Conservation (phyloP, 2,113 vertebrate species). For the Aix galericulata region DNA sequence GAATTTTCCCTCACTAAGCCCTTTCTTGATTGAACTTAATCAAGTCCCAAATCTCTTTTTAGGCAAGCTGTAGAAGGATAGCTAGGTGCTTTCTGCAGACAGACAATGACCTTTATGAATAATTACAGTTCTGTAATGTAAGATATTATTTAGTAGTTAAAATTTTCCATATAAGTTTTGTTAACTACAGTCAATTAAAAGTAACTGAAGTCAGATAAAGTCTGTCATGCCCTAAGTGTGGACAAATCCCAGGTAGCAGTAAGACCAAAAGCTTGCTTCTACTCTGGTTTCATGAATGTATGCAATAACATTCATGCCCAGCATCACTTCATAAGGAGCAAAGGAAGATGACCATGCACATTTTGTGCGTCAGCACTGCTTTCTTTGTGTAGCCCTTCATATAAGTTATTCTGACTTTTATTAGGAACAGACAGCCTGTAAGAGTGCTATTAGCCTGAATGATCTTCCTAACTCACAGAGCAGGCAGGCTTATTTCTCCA, state of each 20-base stretch:
- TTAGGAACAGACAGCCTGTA: background rate
- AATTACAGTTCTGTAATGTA: background rate
- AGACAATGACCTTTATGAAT: background rate
- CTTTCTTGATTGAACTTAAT: background rate
- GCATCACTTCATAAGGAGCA: background rate
- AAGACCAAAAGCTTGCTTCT: background rate
- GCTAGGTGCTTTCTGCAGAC: background rate
- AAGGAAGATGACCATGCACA: background rate
- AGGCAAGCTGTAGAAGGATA: background rate
- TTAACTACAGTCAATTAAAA: background rate
- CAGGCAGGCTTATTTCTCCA: background rate
- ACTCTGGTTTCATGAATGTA: background rate
- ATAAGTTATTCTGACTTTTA: background rate
- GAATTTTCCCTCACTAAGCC: background rate
- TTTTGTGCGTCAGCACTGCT: background rate
- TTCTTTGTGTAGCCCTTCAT: background rate
- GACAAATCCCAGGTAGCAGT: background rate
- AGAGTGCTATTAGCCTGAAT: background rate
- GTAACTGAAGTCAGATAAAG: background rate
- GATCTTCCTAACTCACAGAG: background rate
- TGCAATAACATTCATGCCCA: background rate
- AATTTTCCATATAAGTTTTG: background rate
- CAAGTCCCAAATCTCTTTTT: background rate
- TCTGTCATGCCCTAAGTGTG: background rate
- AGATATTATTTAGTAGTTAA: background rate